phyloP scores from a whole-genome alignment of 2,888 invertebrate genomes.

The Chymomyza procnemis region DNA sequence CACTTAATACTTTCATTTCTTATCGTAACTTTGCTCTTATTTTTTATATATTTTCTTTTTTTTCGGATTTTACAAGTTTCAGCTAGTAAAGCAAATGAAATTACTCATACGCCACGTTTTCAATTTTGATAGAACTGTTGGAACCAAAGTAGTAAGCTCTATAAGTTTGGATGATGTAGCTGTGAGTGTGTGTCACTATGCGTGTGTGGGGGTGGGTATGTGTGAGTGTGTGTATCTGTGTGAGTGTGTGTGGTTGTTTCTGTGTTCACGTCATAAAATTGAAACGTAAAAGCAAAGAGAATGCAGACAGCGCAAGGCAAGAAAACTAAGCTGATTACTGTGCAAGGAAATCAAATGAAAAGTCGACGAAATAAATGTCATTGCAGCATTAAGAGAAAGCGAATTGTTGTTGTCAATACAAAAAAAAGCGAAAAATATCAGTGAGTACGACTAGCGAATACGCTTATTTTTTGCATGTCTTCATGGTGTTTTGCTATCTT shows the following conservation, averaged over 20 bases:
- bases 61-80: neutral
- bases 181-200: neutral
- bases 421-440: neutral
- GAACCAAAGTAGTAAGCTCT: constrained; percentile 34
- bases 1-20: constrained; percentile 56
- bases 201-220: constrained; percentile 14
- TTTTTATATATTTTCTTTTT: constrained; percentile 29
- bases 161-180: too few relatives aligned
- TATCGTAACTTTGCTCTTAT: constrained; percentile 22
- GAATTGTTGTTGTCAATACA: neutral
- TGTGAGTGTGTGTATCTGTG: neutral
- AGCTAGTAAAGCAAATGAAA: constrained; percentile 46
- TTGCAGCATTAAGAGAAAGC: constrained; percentile 41
- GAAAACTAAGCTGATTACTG: constrained; percentile 62
- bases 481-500: too few relatives aligned
- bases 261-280: constrained; percentile 8
- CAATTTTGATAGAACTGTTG: constrained; percentile 53
- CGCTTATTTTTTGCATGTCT: too few relatives aligned
- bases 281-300: constrained; percentile 1
- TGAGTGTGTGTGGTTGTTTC: neutral
- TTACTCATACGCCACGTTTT: constrained; percentile 63
- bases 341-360: constrained; percentile 55
- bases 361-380: constrained; percentile 50
- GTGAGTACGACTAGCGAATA: too few relatives aligned
- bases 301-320: constrained; percentile 4